A percentile compares a stretch with the other conserved stretches of the same genome.
Evolutionary conservation across 2,888 invertebrate genomes (phyloP).

Genomic region (Aelia acuminata): DNA sequence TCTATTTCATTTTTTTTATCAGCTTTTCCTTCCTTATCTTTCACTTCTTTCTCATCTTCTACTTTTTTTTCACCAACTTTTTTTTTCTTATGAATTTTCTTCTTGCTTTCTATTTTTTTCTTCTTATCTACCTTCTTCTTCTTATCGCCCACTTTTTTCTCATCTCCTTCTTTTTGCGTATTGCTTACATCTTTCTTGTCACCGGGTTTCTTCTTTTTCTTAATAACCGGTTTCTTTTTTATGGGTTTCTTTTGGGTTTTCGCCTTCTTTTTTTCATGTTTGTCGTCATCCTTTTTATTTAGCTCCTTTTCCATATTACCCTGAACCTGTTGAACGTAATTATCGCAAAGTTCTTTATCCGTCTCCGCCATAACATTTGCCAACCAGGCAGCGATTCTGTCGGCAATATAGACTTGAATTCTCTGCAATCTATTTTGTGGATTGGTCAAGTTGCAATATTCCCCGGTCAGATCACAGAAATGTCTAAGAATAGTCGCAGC

Average conservation of each 20-base stretch:
- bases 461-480: constrained; percentile 64
- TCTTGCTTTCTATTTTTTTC: not conserved
- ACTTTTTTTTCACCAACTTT: not conserved
- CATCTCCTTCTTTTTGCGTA: not conserved
- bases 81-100: not conserved
- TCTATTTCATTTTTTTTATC: constrained; percentile 1
- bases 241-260: not conserved
- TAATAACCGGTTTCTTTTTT: not conserved
- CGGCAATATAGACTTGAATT: constrained; percentile 63
- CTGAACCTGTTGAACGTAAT: not conserved
- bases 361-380: constrained; percentile 62
- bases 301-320: not conserved
- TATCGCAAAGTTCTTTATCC: constrained; percentile 52
- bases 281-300: not conserved
- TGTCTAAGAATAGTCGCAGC: constrained; percentile 63
- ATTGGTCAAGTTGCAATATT: constrained; percentile 61
- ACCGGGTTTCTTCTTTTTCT: not conserved
- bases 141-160: not conserved
- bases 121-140: not conserved
- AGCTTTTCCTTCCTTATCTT: not conserved
- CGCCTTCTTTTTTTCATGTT: not conserved
- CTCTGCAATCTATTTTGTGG: constrained; percentile 64
- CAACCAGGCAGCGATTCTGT: constrained; percentile 64
- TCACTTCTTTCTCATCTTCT: not conserved
- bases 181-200: not conserved